Evolutionary conservation across 2,797 vertebrate genomes (phyloP), one percentile per base, ranked within the genome.

Genomic region (Cryptoblepharus egeriae): DNA sequence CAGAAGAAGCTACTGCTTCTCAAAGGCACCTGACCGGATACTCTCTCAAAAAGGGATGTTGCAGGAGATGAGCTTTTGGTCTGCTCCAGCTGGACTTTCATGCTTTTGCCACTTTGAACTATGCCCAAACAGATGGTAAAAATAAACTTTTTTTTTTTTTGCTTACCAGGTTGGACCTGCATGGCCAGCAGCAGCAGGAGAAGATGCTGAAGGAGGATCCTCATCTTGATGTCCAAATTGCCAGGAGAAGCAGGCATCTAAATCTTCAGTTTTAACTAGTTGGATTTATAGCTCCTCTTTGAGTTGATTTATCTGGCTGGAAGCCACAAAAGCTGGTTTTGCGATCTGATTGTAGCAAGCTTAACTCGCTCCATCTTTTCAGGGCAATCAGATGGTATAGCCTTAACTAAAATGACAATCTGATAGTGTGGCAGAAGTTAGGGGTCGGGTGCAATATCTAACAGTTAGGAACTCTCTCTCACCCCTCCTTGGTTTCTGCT

Each of bases 131-230:
- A 30, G 61, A 15, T 65, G 13, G n/a, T 32, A 32, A 2, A 65
- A 65, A 65, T 18, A n/a, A 65, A 30, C n/a, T n/a, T n/a, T n/a
- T n/a, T 65, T n/a, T 18, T 15, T 1, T 61, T 75, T 60, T 2
- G 9, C 92, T 90, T 57, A 93, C 91, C 28, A 37, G 81, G 4
- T 0, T 10, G 4, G 30, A n/a, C 69, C 77, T 85, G 4, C 0
- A 68, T 42, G 81, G 74, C 79, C 71, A 55, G 67, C 2, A 91
- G 65, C 79, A 92, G 84, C 83, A 92, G 83, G 73, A 49, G 24
- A 0, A 83, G 73, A 0, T 0, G 7, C 2, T 1, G 61, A 3
- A 20, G 30, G 22, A 42, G 2, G 8, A 15, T 69, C 73, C 11
- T 0, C 92, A 90, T 92, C 84, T 75, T 72, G 30, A n/a, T 52